Evolutionary conservation across 1,140 invertebrate species (phyloP), one percentile per base, ranked within the genome.

Genomic region (Gonatopus flavifemur): DNA sequence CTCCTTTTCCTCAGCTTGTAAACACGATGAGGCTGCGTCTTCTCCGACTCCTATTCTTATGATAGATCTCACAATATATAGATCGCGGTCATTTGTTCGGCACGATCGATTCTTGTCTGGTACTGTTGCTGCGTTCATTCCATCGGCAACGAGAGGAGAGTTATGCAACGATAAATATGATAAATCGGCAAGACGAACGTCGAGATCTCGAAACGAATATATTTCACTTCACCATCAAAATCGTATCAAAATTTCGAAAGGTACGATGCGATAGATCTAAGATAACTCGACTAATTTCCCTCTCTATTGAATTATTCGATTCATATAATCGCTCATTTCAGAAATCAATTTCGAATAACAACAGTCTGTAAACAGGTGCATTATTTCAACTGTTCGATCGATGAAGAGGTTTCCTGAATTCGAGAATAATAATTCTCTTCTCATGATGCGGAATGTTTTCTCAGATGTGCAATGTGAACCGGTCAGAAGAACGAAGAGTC

Each of bases 11-110:
- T 22, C 13, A 35, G 33, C 18, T 18, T 30, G 16, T 31, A 38
- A 30, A 12, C 47, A 22, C 42, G 36, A 31, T 30, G 32, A 18
- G 57, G 40, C 58, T 58, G 45, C 28, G 51, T 24, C 16, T 45
- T 33, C 38, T 33, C 54, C 44, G 45, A 49, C 47, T 48, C n/a
- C n/a, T n/a, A n/a, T n/a, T n/a, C n/a, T n/a, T n/a, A n/a, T n/a
- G n/a, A n/a, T n/a, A 65, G 69, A 70, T 70, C 62, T 62, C 49
- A 53, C 47, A 32, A 59, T 59, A 62, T 6, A 72, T 74, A 71
- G 67, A 73, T 69, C 66, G 58, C 65, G 64, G 66, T 70, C 69
- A 67, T 70, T 73, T 70, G 66, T 67, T 64, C 59, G 49, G 53
- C 62, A 55, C 52, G 64, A 72, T 52, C 59, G 63, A 55, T n/a